Evolutionary conservation across 2,888 invertebrate species (phyloP), one percentile per base, ranked within the genome.

Genomic region (Ferrisia virgata): DNA sequence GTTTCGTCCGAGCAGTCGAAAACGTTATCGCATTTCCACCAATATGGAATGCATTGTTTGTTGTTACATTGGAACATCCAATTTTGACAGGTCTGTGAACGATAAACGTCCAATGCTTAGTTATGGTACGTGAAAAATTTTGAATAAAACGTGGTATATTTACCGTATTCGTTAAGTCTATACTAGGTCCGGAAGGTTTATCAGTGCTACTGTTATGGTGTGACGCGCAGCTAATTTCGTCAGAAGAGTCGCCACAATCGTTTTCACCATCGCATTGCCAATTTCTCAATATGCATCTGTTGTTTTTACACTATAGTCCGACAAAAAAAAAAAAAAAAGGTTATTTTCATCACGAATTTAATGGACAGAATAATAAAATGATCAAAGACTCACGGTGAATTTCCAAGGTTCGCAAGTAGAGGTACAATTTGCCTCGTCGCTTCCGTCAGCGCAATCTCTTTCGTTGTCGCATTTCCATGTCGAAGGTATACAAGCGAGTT

Each of bases 1-100:
- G 93, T 93, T 78, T 91, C 90, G 86, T 95, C 95, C 0, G 92
- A 93, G 86, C 95, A 95, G 87, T 95, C 95, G 86, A 93, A 91
- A 0, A 94, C 92, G 28, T 89, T 91, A 87, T 95, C 95, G 87
- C 95, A 95, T 86, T 94, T 92, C 95, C 94, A 94, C 76, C 93
- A 92, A 87, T 91, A 90, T 64, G 94, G 94, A 85, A 95, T 93
- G 87, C 95, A 95, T 80, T 90, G 90, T 15, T 90, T 91, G 9
- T 93, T 93, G 22, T 90, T 89, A 87, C 95, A 95, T 86, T 91
- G 91, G 87, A 94, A 95, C 94, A 94, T 94, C 93, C 94, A 94
- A 86, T 93, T 92, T 78, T 92, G 91, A 87, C 94, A 94, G 0
- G 89, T 87, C 25, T 87, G 82, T 13, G 85, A n/a, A n/a, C n/a